Evolutionary conservation across 2,888 invertebrate genomes (phyloP), one percentile per base, ranked within the genome.

Genomic region (Piscicola geometra): DNA sequence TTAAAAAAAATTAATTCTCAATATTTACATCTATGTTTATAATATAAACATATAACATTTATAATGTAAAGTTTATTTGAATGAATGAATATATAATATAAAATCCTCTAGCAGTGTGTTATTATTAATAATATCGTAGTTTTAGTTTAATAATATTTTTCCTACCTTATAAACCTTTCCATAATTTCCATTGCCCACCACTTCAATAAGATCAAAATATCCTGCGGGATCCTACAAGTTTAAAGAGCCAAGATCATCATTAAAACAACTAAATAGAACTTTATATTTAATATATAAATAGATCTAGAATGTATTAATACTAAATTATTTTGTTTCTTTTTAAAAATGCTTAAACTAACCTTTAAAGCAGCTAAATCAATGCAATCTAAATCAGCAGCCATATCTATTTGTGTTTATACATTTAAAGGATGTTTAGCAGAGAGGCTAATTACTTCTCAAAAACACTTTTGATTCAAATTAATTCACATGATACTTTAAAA

Each of bases 131-230:
- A n/a, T n/a, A n/a, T n/a, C n/a, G n/a, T n/a, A n/a, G n/a, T n/a
- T n/a, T n/a, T n/a, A n/a, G n/a, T n/a, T n/a, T n/a, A n/a, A n/a
- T n/a, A n/a, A n/a, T n/a, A n/a, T 50, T 50, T 1, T 35, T 21
- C 76, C 79, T 87, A 95, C 96, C 92, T 99, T 99, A 87, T 98
- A 99, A 77, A 99, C 99, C 89, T 99, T 98, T 82, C 99, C 99
- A 88, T 99, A 99, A 75, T 99, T 99, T 85, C 99, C 99, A 93
- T 98, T 99, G 86, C 99, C 99, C 81, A 99, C 99, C 79, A 99
- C 98, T 90, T 99, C 99, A 85, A 99, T 98, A 80, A 99, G 89
- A 87, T 99, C 99, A 88, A 99, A 99, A 86, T 99, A 98, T 83
- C 99, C 99, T 86, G 98, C 96, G 80, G 98, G 99, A 88, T 99